Conservation (phyloP, 2,888 invertebrate genomes). For the Meghimatium bilineatum region DNA sequence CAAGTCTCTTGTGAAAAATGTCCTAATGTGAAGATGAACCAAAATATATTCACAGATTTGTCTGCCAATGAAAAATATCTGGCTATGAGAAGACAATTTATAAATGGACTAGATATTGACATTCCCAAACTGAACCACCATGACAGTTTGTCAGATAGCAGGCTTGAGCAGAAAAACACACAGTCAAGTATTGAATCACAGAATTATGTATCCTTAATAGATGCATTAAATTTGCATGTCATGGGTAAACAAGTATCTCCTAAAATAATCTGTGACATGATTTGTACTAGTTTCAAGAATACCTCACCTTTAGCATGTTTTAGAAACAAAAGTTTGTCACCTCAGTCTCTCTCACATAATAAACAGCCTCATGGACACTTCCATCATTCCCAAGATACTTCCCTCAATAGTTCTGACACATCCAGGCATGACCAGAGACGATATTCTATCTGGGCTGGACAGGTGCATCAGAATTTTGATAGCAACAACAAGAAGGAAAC, state of each 20-base stretch:
- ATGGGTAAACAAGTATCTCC: slow-evolving; percentile 15
- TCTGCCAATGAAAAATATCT: slow-evolving; percentile 15
- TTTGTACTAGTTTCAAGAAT: neutral
- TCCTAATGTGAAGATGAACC: neutral
- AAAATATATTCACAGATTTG: neutral
- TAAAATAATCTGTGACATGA: neutral
- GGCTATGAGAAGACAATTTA: neutral
- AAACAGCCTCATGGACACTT: slow-evolving; percentile 2
- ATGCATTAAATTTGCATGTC: slow-evolving; percentile 36
- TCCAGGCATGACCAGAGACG: slow-evolving; percentile 31
- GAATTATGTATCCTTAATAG: neutral
- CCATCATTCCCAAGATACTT: neutral
- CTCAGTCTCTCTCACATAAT: neutral
- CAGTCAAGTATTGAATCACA: neutral
- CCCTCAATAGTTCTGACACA: slow-evolving; percentile 21
- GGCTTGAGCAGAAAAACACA: too few species aligned
- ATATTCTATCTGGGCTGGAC: slow-evolving; percentile 43
- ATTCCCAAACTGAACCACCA: neutral
- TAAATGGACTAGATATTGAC: slow-evolving; percentile 28
- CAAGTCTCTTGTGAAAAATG: neutral
- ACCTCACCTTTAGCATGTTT: neutral
- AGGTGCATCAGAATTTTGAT: slow-evolving; percentile 10
- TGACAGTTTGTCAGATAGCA: neutral
- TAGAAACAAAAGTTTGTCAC: neutral
- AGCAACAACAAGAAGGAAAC: neutral